Percentiles rank a stretch among this genome's conserved stretches.
Evolutionary conservation across 2,888 invertebrate species (phyloP).

Genomic region (Ametastegia equiseti): DNA sequence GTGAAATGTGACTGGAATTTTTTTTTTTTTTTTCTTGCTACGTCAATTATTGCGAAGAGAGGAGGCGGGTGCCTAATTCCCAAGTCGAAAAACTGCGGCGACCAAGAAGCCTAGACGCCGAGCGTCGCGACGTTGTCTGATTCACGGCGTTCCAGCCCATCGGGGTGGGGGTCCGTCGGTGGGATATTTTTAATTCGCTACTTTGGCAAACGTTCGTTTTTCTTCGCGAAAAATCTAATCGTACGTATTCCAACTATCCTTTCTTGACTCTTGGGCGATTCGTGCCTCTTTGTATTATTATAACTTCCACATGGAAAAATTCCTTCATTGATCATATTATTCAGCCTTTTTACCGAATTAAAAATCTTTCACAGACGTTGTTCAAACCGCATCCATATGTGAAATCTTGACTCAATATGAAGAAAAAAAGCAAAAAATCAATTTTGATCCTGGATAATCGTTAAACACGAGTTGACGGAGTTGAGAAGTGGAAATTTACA

Average conservation of each 20-base stretch:
- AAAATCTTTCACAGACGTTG: too few relatives aligned
- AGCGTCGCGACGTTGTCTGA: constrained; percentile 24
- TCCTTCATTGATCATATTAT: too few relatives aligned
- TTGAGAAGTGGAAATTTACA: not conserved
- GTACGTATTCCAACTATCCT: not conserved
- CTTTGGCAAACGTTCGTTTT: constrained; percentile 32
- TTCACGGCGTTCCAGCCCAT: not conserved
- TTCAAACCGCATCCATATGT: too few relatives aligned
- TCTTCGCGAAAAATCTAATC: not conserved
- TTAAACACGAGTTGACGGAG: not conserved
- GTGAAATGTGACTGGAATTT: too few relatives aligned
- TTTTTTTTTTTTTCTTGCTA: not conserved
- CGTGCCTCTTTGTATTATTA: too few relatives aligned
- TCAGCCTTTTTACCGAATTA: too few relatives aligned
- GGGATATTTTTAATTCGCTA: constrained; percentile 39
- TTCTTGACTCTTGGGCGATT: not conserved
- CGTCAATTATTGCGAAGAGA: not conserved
- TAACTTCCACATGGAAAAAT: too few relatives aligned
- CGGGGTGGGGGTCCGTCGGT: not conserved
- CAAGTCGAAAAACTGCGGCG: not conserved
- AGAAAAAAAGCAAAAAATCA: too few relatives aligned
- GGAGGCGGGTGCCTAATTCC: not conserved
- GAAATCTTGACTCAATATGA: too few relatives aligned
- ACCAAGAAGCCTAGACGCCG: not conserved
- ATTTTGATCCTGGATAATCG: not conserved